phyloP scores from a whole-genome alignment of 2,888 invertebrate genomes.

The Nomada flava region DNA sequence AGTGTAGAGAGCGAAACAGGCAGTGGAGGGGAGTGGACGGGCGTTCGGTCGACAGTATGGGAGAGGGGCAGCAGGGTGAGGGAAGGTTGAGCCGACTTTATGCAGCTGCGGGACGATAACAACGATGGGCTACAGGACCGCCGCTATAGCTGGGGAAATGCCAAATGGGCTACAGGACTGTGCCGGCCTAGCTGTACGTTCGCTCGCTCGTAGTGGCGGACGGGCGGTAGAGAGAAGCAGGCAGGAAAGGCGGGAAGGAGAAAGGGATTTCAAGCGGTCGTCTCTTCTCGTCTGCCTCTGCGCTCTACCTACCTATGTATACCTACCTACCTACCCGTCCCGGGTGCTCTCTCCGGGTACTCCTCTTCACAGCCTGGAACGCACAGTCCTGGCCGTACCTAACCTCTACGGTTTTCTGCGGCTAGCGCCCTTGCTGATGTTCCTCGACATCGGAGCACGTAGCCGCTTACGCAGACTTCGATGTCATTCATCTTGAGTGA shows the following conservation, averaged over 20 bases:
- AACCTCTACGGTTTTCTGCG: conserved; percentile 63
- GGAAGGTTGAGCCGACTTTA: conserved; percentile 83
- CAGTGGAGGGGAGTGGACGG: conserved; percentile 57
- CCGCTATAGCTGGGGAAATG: conserved; percentile 84
- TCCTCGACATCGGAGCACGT: conserved; percentile 60
- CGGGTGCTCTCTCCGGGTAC: conserved; percentile 67
- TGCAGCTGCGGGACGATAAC: conserved; percentile 85
- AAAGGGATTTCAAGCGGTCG: conserved; percentile 83
- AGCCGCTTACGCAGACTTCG: conserved; percentile 64
- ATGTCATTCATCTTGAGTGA: conserved; percentile 63
- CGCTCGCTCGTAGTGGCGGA: conserved; percentile 82
- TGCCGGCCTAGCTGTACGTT: conserved; percentile 82
- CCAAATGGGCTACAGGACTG: conserved; percentile 84
- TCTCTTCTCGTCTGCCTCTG: conserved; percentile 80
- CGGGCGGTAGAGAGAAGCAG: conserved; percentile 78
- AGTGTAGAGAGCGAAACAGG: conserved; percentile 53
- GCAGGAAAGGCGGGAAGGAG: conserved; percentile 77
- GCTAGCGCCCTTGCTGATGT: conserved; percentile 63
- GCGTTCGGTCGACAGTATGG: conserved; percentile 57
- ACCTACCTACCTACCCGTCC: conserved; percentile 62
- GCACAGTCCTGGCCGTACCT: conserved; percentile 62
- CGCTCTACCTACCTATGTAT: conserved; percentile 72
- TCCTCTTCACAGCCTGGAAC: conserved; percentile 65
- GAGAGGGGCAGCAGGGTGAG: conserved; percentile 69
- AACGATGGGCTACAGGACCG: conserved; percentile 85